Base-by-base conservation (phyloP, 2,113 vertebrate genomes). In the Probosciger aterrimus region DNA sequence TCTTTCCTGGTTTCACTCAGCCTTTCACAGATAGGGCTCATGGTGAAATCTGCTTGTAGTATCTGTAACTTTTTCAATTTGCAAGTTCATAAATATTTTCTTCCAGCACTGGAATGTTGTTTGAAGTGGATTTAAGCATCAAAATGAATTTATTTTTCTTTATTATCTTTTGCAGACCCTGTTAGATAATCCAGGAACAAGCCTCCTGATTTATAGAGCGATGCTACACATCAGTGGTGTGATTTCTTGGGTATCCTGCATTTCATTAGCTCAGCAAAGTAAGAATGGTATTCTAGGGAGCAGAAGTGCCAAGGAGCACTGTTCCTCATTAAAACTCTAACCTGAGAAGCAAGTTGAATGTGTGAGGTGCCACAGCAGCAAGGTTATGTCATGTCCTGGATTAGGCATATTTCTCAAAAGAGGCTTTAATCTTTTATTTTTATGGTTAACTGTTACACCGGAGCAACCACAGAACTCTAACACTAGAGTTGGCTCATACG, bases 401-500 rank as follows among this genome's bases (percentile, higher is more conserved):
- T 50, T 64, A 64, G 14, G 24, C 43, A 57, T 25, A 28, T 59
- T 73, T 65, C 50, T 65, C 44, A 85, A 57, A 76, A 64, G 55
- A 90, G 37, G 37, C 37, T 57, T 85, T 73, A 59, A 39, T 65
- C 17, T 53, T 33, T 69, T 73, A 52, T 71, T 79, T 43, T 80
- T 50, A 39, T 33, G 27, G 18, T 86, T 60, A 53, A 18, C 14
- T 35, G 14, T 70, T 76, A 57, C 41, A 35, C 47, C 23, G 57
- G 13, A 68, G 41, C 39, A 69, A 39, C 3, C 28, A 53, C 47
- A 76, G 47, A 76, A 24, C 18, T 35, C 18, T 47, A 67, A 59
- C 62, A 64, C 43, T 24, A 18, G 24, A 0, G 0, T 0, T 59
- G 59, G 37, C 31, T 91, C 63, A 53, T 53, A 25, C 0, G 3